A percentile compares a stretch with the other conserved stretches of the same genome.
Evolutionary conservation across 2,797 vertebrate genomes (phyloP).

Genomic region (Nyctibius grandis): DNA sequence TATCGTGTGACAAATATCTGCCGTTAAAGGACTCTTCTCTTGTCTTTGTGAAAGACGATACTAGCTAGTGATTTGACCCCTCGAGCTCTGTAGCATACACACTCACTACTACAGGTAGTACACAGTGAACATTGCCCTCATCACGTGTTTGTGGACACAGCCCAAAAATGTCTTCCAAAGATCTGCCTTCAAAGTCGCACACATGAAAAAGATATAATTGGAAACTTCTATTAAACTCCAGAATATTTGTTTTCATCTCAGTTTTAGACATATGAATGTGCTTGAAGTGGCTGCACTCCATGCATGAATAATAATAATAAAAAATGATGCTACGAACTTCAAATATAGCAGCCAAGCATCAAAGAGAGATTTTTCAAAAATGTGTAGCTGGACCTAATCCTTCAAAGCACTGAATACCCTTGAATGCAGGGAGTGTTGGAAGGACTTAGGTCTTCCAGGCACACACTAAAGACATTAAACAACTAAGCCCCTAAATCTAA

Average conservation of each 20-base stretch:
- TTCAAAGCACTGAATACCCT: background rate
- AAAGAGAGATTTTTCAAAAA: background rate
- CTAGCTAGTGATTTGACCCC: background rate
- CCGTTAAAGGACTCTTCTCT: background rate
- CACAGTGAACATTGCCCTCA: background rate
- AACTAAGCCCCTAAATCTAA: background rate
- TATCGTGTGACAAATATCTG: slow-evolving; percentile 11
- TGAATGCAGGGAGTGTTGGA: background rate
- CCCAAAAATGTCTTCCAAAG: background rate
- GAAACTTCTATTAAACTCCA: background rate
- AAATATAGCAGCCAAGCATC: background rate
- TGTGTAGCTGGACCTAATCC: background rate
- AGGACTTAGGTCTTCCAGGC: background rate
- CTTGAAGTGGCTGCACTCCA: background rate
- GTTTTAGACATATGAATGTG: background rate
- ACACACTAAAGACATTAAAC: background rate
- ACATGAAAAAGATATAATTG: background rate
- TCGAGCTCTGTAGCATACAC: background rate
- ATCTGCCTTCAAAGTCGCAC: background rate
- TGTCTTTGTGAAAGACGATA: background rate
- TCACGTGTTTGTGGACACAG: background rate
- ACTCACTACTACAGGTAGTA: background rate
- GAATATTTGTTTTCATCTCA: background rate
- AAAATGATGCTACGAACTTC: background rate
- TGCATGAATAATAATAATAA: background rate